These are phyloP conservation scores for Sinotaia quadrata DNA, from an alignment of 2,888 invertebrate genomes.

Conservation along the genomic window DNA sequence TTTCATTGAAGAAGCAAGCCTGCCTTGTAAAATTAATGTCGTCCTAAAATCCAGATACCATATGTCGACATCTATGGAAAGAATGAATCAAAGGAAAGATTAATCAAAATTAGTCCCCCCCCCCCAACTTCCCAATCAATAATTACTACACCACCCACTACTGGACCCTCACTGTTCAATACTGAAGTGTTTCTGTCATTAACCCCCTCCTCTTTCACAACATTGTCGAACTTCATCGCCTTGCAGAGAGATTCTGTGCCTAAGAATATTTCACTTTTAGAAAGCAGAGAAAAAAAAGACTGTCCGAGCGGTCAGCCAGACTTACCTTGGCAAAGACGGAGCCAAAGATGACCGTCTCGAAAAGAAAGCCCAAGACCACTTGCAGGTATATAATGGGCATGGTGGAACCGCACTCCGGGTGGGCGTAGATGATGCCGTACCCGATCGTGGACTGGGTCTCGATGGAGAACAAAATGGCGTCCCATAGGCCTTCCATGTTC, in stretches of 20 bases:
- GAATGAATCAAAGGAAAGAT: too few relatives aligned
- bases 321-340: conserved; percentile 87
- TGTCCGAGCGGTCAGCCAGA: too few relatives aligned
- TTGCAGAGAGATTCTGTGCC: too few relatives aligned
- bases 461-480: conserved; percentile 94
- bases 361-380: conserved; percentile 88
- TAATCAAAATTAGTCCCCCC: neutral
- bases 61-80: too few relatives aligned
- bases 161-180: neutral
- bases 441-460: conserved; percentile 98
- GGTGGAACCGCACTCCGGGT: conserved; percentile 92
- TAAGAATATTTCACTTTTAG: too few relatives aligned
- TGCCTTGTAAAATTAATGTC: too few relatives aligned
- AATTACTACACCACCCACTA: neutral
- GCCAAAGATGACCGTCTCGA: conserved; percentile 81
- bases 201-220: too few relatives aligned
- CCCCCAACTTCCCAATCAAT: neutral
- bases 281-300: too few relatives aligned
- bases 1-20: too few relatives aligned
- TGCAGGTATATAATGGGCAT: conserved; percentile 70
- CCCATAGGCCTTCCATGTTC: conserved; percentile 88
- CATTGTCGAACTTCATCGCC: too few relatives aligned
- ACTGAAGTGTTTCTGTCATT: too few relatives aligned
- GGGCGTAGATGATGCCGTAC: conserved; percentile 87
- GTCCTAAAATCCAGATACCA: too few relatives aligned